Evolutionary conservation across 2,113 vertebrate species (phyloP).

Genomic region (Erythrocebus patas): DNA sequence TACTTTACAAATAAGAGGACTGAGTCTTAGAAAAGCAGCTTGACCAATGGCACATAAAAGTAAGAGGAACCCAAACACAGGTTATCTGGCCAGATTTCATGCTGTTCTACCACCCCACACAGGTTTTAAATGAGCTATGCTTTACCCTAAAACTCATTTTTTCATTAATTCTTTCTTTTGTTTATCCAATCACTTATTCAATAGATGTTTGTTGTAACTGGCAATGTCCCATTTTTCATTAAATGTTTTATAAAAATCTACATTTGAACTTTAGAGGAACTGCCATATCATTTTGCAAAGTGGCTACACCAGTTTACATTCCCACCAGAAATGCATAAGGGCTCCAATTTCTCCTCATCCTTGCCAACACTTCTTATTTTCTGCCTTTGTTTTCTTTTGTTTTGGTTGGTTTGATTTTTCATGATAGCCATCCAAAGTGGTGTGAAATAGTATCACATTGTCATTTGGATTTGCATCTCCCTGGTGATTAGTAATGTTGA

Average conservation of each 20-base stretch:
- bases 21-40: neutral
- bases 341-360: neutral
- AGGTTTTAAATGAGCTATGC: neutral
- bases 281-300: accelerated
- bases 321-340: neutral
- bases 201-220: neutral
- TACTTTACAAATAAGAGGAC: neutral
- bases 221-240: too few species aligned
- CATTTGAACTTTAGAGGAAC: neutral
- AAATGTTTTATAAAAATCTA: neutral
- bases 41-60: neutral
- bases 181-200: neutral
- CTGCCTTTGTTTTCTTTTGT: neutral
- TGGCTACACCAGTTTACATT: neutral
- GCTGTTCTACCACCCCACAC: accelerated
- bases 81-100: neutral
- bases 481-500: neutral
- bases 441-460: neutral
- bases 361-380: neutral
- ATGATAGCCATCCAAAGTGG: neutral
- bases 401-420: neutral
- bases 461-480: neutral
- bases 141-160: neutral
- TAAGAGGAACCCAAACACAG: neutral
- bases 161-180: neutral